These are phyloP conservation scores for Trochalopteron elliotii DNA, from an alignment of 2,113 vertebrate species.

Conservation along the genomic window DNA sequence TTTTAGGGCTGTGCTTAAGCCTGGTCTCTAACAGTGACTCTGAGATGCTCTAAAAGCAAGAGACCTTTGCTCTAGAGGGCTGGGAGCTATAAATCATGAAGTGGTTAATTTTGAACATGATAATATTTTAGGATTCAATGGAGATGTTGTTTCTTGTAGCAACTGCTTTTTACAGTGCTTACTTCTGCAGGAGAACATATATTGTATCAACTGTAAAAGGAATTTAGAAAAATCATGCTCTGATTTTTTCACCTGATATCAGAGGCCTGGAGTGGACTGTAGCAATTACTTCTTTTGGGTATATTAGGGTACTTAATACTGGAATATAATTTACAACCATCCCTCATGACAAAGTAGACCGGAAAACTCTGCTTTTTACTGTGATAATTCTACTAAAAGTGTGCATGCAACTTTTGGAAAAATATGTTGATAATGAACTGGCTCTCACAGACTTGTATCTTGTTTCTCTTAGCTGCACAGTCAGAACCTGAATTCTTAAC, in stretches of 20 bases:
- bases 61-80: neutral
- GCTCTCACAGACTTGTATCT: neutral
- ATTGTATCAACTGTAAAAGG: accelerated
- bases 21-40: neutral
- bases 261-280: neutral
- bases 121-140: neutral
- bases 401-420: neutral
- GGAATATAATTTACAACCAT: neutral
- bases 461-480: neutral
- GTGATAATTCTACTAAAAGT: neutral
- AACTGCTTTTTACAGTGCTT: neutral
- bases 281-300: neutral
- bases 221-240: neutral
- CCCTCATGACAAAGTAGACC: neutral
- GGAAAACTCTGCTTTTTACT: neutral
- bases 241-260: neutral
- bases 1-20: neutral
- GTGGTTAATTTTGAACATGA: neutral
- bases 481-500: neutral
- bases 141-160: neutral
- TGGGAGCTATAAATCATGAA: neutral
- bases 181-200: neutral
- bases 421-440: neutral
- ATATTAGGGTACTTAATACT: neutral
- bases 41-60: neutral